Percentiles rank a stretch among this genome's conserved stretches.
These are phyloP conservation scores for Dryobota labecula DNA, from an alignment of 2,888 invertebrate genomes.

Conservation along the genomic window DNA sequence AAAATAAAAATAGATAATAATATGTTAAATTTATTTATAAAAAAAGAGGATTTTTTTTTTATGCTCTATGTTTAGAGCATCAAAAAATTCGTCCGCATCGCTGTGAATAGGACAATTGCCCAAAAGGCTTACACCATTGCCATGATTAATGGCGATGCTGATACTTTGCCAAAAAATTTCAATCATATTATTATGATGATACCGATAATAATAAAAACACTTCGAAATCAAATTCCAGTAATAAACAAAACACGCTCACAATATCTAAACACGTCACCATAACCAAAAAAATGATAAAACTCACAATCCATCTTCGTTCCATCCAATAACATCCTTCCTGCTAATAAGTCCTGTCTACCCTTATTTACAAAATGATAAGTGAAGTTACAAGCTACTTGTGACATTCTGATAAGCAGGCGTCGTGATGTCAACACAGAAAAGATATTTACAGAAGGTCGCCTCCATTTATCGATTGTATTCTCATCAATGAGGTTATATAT, in stretches of 20 bases:
- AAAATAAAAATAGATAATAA: too few relatives aligned
- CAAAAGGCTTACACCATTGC: too few relatives aligned
- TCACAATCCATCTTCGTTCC: slow-evolving; percentile 60
- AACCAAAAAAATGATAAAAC: slow-evolving; percentile 63
- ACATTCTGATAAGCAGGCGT: slow-evolving; percentile 68
- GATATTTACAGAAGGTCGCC: background rate
- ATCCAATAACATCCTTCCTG: slow-evolving; percentile 47
- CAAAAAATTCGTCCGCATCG: too few relatives aligned
- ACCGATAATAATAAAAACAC: background rate
- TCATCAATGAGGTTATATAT: too few relatives aligned
- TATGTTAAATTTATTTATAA: too few relatives aligned
- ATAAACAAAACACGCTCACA: slow-evolving; percentile 34
- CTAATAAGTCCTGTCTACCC: slow-evolving; percentile 62
- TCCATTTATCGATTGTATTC: background rate
- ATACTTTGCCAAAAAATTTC: too few relatives aligned
- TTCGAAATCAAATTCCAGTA: background rate
- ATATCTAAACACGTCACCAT: slow-evolving; percentile 47
- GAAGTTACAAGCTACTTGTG: slow-evolving; percentile 61
- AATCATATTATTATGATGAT: background rate
- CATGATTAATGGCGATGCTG: too few relatives aligned
- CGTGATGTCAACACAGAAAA: slow-evolving; percentile 32
- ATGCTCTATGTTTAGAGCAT: too few relatives aligned
- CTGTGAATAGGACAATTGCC: too few relatives aligned
- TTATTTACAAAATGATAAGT: slow-evolving; percentile 69
- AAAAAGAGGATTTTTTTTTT: too few relatives aligned